Evolutionary conservation across 1,140 invertebrate species (phyloP).

Genomic region (Papilio xuthus): DNA sequence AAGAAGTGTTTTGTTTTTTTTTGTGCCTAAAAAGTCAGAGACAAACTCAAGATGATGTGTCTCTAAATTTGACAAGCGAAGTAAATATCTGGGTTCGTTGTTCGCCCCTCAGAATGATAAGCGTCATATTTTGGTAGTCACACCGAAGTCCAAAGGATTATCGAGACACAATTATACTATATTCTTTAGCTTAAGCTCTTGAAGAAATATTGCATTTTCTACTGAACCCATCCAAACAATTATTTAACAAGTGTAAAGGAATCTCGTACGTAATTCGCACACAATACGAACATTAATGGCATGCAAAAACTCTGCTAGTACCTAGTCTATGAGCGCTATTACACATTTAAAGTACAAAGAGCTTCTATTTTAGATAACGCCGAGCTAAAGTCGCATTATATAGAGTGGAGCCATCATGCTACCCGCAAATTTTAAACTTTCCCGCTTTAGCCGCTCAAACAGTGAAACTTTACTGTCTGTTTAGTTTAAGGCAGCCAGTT

Average conservation of each 20-base stretch:
- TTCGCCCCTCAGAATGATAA: too few species aligned
- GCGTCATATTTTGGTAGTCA: not conserved
- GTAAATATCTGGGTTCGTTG: too few species aligned
- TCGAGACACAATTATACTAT: not conserved
- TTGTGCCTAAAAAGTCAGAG: not conserved
- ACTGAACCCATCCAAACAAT: not conserved
- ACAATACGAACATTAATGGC: constrained; percentile 23
- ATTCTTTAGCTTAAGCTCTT: not conserved
- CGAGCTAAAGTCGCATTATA: constrained; percentile 38
- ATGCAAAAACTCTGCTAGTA: constrained; percentile 26
- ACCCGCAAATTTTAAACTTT: constrained; percentile 59
- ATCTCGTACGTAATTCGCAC: not conserved
- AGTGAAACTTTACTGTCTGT: constrained; percentile 63
- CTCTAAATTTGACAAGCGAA: too few species aligned
- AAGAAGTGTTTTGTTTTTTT: not conserved
- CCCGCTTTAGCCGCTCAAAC: constrained; percentile 52
- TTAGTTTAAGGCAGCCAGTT: constrained; percentile 67
- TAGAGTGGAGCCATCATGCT: constrained; percentile 51
- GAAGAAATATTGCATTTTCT: not conserved
- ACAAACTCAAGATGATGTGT: too few species aligned
- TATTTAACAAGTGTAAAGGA: constrained; percentile 20
- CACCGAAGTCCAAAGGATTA: constrained; percentile 2
- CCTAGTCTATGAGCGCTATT: constrained; percentile 24
- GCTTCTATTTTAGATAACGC: constrained; percentile 40
- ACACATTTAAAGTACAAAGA: constrained; percentile 37